Evolutionary conservation across 2,113 vertebrate species (phyloP), one percentile per base, ranked within the genome.

Genomic region (Urocynchramus pylzowi): DNA sequence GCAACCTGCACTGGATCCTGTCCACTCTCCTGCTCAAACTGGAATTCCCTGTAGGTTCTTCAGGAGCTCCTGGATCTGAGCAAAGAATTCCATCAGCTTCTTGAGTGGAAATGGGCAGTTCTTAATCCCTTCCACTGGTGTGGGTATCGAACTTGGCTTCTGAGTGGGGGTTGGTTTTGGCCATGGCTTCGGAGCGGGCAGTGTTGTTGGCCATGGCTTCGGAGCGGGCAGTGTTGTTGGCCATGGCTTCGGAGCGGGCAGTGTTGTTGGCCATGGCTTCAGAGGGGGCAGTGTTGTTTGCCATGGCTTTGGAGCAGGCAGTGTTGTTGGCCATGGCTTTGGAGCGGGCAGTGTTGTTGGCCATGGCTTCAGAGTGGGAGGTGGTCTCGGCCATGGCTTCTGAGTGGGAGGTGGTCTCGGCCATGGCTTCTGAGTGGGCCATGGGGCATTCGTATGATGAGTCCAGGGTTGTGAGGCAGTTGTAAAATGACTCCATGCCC

Each of bases 171-270:
- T 14, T 16, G 65, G 7, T 41, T 5, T 31, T 19, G 65, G 54
- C 79, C 35, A 22, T 10, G 77, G 54, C 4, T 30, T 16, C 0
- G 3, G 16, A 7, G 71, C 4, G 5, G 73, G 42, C 9, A 1
- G 7, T 33, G 53, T 9, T 33, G 53, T 50, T 1, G n/a, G n/a
- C 63, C 28, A 47, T 7, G 63, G 63, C 2, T 3, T 42, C 1
- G 10, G 24, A 13, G 47, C 6, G 3, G 60, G 15, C 0, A 1
- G 9, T 18, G 44, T 7, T 49, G 2, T 52, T 0, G 33, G 5
- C 80, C 80, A 37, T 0, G 67, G 67, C 1, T 28, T 50, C 1
- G n/a, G 19, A 17, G 65, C 23, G 20, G 65, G 7, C 3, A 28
- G 17, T 42, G 65, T 67, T 52, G 45, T 49, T 53, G 52, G 10